Percentiles rank a stretch among this genome's conserved stretches.
These are phyloP conservation scores for Forbesichthys agassizii DNA, from an alignment of 2,113 vertebrate species.

Conservation along the genomic window DNA sequence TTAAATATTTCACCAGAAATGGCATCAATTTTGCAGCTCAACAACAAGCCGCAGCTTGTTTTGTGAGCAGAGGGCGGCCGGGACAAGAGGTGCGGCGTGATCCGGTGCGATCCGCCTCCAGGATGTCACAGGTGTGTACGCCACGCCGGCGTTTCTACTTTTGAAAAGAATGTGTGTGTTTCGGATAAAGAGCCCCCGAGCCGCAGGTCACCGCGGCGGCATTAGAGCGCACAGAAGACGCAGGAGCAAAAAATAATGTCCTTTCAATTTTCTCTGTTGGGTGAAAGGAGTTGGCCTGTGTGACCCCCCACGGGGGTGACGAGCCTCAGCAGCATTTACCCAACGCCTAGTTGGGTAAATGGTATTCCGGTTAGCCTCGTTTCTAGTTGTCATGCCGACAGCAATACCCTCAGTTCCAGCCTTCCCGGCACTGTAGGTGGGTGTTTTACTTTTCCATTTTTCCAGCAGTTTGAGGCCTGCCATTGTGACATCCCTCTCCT, in stretches of 20 bases:
- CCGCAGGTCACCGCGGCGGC: background rate
- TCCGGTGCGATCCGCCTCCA: constrained; percentile 10
- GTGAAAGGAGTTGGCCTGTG: background rate
- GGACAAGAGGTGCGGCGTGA: background rate
- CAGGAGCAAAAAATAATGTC: background rate
- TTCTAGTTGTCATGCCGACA: constrained; percentile 10
- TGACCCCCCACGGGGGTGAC: constrained; percentile 1
- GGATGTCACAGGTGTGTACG: constrained; percentile 9
- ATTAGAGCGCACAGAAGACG: background rate
- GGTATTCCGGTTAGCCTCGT: constrained; percentile 1
- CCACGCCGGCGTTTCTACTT: constrained; percentile 9
- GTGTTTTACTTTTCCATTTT: constrained; percentile 18
- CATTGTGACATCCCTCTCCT: constrained; percentile 62
- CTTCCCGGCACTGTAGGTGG: constrained; percentile 33
- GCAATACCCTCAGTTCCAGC: constrained; percentile 16
- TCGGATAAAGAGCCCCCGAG: background rate
- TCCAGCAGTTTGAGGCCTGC: constrained; percentile 20
- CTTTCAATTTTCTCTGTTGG: constrained; percentile 22
- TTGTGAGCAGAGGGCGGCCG: constrained; percentile 8
- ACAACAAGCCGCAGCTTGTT: constrained; percentile 3
- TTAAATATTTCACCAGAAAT: background rate
- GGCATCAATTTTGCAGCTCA: background rate
- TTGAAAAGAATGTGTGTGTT: constrained; percentile 22
- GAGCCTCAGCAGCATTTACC: background rate
- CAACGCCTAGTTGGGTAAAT: constrained; percentile 7